Percentiles rank a stretch among this genome's conserved stretches.
Evolutionary conservation across 2,113 vertebrate genomes (phyloP).

Genomic region (Rissa tridactyla): DNA sequence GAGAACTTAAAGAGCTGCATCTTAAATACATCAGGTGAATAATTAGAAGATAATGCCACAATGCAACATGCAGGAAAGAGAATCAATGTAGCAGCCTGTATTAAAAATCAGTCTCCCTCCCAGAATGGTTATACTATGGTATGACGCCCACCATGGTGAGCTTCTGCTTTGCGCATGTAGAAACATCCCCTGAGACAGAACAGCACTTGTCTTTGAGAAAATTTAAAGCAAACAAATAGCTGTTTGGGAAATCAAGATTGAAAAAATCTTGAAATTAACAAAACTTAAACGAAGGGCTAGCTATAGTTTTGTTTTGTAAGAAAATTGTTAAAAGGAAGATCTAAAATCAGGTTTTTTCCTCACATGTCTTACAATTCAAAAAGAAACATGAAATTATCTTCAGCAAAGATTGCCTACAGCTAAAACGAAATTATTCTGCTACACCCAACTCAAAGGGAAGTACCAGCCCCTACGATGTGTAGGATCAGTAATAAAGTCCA

Average conservation of each 20-base stretch:
- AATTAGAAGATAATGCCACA: background rate
- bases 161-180: background rate
- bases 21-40: background rate
- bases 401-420: background rate
- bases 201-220: background rate
- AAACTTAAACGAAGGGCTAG: background rate
- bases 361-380: background rate
- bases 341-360: background rate
- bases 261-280: background rate
- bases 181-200: background rate
- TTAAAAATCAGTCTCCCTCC: background rate
- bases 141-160: rapidly evolving
- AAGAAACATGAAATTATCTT: background rate
- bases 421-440: background rate
- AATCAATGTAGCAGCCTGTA: background rate
- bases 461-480: background rate
- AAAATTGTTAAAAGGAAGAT: background rate
- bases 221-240: background rate
- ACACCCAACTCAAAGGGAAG: background rate
- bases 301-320: background rate
- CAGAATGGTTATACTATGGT: background rate
- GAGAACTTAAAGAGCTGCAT: background rate
- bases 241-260: background rate
- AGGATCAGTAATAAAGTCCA: background rate
- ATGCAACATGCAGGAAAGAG: background rate